Conservation (phyloP, 2,888 invertebrate genomes). For the Yponomeuta plumbellus region DNA sequence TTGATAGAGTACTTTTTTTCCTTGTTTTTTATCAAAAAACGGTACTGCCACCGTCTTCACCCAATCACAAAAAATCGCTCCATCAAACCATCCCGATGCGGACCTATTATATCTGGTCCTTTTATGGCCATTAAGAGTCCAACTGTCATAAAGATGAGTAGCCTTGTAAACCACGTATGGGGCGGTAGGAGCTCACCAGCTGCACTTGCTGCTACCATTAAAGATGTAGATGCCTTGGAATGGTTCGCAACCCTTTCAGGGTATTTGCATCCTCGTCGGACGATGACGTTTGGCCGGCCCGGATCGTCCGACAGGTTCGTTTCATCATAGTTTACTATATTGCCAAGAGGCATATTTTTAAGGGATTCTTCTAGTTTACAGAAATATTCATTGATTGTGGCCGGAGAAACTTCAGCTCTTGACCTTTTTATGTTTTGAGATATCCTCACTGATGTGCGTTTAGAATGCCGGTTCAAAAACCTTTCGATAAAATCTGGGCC, state of each 20-base stretch:
- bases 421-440: slow-evolving; percentile 1
- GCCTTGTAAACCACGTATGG: neutral
- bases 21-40: slow-evolving; percentile 20
- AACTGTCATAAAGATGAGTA: neutral
- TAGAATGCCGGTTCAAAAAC: neutral
- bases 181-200: neutral
- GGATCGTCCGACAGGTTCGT: slow-evolving; percentile 12
- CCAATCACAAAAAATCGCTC: slow-evolving; percentile 22
- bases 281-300: slow-evolving; percentile 10
- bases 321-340: slow-evolving; percentile 16
- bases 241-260: neutral
- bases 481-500: neutral
- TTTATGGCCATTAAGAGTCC: neutral
- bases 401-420: neutral
- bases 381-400: slow-evolving; percentile 11
- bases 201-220: neutral
- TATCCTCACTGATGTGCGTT: neutral
- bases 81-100: slow-evolving; percentile 22
- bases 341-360: neutral
- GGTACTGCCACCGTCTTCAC: slow-evolving; percentile 22
- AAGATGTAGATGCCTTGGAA: neutral
- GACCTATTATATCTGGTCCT: neutral
- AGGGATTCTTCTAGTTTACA: neutral
- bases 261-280: slow-evolving; percentile 13
- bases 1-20: slow-evolving; percentile 24